Base-by-base conservation (phyloP, 30 jellyfish, hydroid and myxozoan genomes). In the Mastigias papua region DNA sequence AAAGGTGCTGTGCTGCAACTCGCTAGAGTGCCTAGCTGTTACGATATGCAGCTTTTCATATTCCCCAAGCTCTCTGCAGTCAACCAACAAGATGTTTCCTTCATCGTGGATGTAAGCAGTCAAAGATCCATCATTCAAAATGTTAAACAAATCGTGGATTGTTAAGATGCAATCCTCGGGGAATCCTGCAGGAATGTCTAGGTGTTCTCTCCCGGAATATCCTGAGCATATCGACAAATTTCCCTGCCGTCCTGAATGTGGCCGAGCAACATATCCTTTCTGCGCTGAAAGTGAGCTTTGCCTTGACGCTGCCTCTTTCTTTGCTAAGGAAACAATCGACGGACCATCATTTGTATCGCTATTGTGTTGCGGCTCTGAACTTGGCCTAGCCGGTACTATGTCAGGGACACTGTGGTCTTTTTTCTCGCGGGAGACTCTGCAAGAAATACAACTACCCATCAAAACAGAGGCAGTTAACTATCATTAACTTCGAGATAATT, bases 71-170 rank as follows among this genome's bases (percentile, higher is more conserved):
- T 57, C 94, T 48, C 98, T 86, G 81, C 83, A 35, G 69, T 92
- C 98, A 54, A 92, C 54, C 0, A 92, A 21, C 69, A 92, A 65
- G 57, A 80, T 54, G 49, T 92, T 86, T 1, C 91, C 87, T 48
- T 95, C 93, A 11, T 92, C 98, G 69, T 80, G 91, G 29, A 92
- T 84, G 71, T 78, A 85, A 1, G 97, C 71, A 26, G 71, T 80
- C 63, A 92, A 32, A 0, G 96, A 84, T 20, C 98, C 98, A 63
- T 92, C 98, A 61, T 92, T 92, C 23, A 92, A 48, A 27, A 86
- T 64, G 65, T 92, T 92, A 84, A 76, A 92, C 32, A 92, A 66
- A 68, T 92, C 98, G 46, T 80, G 89, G 19, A 73, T 62, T 32
- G 98, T 73, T 33, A 92, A 33, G n/a, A 85, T 37, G 69, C 81